These are phyloP conservation scores for Nansenia antarctica DNA, from an alignment of 2,113 vertebrate genomes.

Conservation along the genomic window DNA sequence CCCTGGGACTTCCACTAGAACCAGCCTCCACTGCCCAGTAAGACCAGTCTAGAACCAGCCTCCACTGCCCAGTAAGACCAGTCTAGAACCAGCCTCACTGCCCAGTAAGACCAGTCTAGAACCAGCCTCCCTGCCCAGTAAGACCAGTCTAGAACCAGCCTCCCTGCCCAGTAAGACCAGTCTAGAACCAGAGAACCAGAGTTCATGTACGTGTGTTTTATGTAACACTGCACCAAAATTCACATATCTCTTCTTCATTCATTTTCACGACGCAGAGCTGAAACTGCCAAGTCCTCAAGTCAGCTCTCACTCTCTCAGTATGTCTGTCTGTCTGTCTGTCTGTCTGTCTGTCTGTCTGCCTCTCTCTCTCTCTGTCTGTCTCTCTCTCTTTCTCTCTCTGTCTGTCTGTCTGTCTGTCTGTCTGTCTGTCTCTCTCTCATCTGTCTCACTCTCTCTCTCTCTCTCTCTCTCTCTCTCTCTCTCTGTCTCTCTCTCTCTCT, in stretches of 20 bases:
- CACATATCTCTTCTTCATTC: not conserved
- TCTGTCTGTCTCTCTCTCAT: too few relatives aligned
- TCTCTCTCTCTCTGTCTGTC: not conserved
- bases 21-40: too few relatives aligned
- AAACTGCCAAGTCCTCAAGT: not conserved
- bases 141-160: too few relatives aligned
- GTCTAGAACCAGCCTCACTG: too few relatives aligned
- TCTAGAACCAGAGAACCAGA: not conserved
- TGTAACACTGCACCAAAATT: constrained; percentile 9
- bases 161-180: not conserved
- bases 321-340: too few relatives aligned
- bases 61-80: too few relatives aligned
- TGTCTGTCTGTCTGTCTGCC: not conserved
- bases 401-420: too few relatives aligned
- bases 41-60: too few relatives aligned
- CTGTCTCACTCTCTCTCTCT: not conserved
- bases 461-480: not conserved
- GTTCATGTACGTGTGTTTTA: not conserved
- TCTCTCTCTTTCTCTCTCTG: not conserved
- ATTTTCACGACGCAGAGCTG: not conserved
- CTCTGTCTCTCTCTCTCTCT: not conserved
- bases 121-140: too few relatives aligned
- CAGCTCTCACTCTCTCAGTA: too few relatives aligned
- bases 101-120: too few relatives aligned
- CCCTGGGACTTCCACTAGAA: too few relatives aligned